Base-by-base conservation (phyloP, 2,797 vertebrate genomes). In the Muraenolepis orangiensis region DNA sequence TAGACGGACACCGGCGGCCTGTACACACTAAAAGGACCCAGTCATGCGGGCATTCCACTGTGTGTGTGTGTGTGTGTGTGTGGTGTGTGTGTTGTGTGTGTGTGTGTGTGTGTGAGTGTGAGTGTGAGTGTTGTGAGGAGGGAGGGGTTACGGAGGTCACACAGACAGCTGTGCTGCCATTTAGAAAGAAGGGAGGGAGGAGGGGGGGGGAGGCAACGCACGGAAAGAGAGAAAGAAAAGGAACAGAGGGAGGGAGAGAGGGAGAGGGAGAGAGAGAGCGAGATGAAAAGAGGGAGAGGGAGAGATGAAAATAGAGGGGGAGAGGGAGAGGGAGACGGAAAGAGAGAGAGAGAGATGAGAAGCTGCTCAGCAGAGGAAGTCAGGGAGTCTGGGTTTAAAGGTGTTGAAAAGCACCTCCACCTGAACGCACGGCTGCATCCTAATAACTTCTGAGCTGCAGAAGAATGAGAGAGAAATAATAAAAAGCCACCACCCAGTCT, bases 391-490 rank as follows among this genome's bases (percentile, higher is more conserved):
- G 86, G 87, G 83, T 88, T 85, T 82, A 85, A 82, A 71, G 82
- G 86, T 89, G 87, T 84, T 89, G 85, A 91, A 90, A 89, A 87
- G 88, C 86, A 77, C 84, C 82, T 91, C 34, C 88, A 90, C 87
- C 85, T 92, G 91, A 92, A 93, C 6, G 90, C 91, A 90, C 82
- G 79, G 51, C 87, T 93, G 92, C 90, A 90, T 90, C 88, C 88
- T 90, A 91, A 93, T 91, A 92, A 91, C 85, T 90, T 78, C 81
- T 88, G 31, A 74, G 29, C 68, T 66, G 23, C 77, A 79, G 78
- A 31, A 81, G 78, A 74, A 57, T 66, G 34, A 30, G 64, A n/a
- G n/a, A n/a, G 26, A 8, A 69, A 69, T 36, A 36, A 69, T n/a
- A 38, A 18, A 14, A 70, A 70, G 34, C 16, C 7, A 23, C 31